Percentiles rank a stretch among this genome's conserved stretches.
phyloP scores from a whole-genome alignment of 2,888 invertebrate genomes.

The Hypena proboscidalis region DNA sequence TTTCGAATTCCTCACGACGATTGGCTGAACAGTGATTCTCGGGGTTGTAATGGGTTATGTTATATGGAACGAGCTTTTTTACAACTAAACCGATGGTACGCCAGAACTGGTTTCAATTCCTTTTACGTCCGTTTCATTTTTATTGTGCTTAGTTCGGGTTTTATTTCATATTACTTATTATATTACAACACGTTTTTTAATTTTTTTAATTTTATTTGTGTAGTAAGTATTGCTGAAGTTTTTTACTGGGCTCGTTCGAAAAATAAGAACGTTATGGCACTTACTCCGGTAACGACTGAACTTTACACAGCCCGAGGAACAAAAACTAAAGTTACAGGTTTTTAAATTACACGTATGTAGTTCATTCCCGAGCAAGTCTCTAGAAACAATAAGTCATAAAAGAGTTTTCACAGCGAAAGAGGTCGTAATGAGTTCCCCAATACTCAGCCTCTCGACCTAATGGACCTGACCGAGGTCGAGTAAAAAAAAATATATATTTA shows the following conservation, averaged over 20 bases:
- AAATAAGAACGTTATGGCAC: constrained; percentile 27
- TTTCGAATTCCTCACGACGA: constrained; percentile 71
- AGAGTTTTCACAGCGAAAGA: constrained; percentile 69
- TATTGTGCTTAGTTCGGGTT: constrained; percentile 74
- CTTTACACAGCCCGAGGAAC: constrained; percentile 30
- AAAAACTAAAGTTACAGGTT: constrained; percentile 42
- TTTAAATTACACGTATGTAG: constrained; percentile 53
- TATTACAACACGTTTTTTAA: constrained; percentile 69
- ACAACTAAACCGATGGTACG: constrained; percentile 79
- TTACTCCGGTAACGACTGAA: constrained; percentile 34
- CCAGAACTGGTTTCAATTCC: constrained; percentile 76
- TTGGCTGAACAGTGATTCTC: constrained; percentile 78
- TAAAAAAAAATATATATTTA: constrained; percentile 76
- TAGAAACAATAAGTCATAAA: constrained; percentile 80
- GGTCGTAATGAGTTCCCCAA: constrained; percentile 76
- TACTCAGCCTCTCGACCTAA: constrained; percentile 72
- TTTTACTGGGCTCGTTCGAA: constrained; percentile 28
- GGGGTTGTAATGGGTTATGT: constrained; percentile 82
- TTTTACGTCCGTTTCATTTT: constrained; percentile 74
- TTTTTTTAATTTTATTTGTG: constrained; percentile 49
- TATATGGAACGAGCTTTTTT: constrained; percentile 82
- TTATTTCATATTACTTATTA: constrained; percentile 76
- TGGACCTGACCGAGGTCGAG: constrained; percentile 74
- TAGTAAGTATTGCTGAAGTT: constrained; percentile 34
- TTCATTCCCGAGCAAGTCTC: constrained; percentile 61